Percentiles rank a stretch among this genome's conserved stretches.
Conservation (phyloP, 2,888 invertebrate species). For the Andricus curvator region DNA sequence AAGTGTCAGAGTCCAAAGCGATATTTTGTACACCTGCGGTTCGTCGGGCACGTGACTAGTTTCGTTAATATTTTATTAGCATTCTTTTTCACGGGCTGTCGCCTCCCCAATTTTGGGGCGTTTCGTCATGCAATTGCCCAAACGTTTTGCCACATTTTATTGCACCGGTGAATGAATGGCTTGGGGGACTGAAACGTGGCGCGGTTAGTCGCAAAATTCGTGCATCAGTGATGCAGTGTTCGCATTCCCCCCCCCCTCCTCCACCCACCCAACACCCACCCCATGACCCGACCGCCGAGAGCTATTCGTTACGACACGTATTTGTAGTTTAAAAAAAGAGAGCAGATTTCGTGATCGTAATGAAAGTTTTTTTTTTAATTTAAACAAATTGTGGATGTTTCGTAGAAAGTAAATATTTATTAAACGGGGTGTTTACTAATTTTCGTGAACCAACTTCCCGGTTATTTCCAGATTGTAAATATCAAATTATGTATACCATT, state of each 20-base stretch:
- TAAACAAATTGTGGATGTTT: not conserved
- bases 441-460: too few species aligned
- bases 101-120: conserved; percentile 29
- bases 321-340: not conserved
- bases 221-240: conserved; percentile 55
- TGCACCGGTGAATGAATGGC: conserved; percentile 53
- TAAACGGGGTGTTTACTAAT: too few species aligned
- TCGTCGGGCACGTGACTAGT: conserved; percentile 65
- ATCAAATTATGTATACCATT: too few species aligned
- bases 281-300: not conserved
- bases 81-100: conserved; percentile 64
- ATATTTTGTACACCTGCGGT: conserved; percentile 49
- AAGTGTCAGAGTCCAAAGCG: not conserved
- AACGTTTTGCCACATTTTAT: conserved; percentile 63
- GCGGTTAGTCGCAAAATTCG: conserved; percentile 57
- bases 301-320: conserved; percentile 18
- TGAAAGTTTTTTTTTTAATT: not conserved
- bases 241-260: conserved; percentile 38
- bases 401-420: not conserved
- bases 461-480: too few species aligned
- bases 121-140: conserved; percentile 52
- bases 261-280: not conserved
- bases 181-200: conserved; percentile 52
- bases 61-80: conserved; percentile 73
- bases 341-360: not conserved